Conservation (phyloP, 2,113 vertebrate species). For the Glaucomys volans region DNA sequence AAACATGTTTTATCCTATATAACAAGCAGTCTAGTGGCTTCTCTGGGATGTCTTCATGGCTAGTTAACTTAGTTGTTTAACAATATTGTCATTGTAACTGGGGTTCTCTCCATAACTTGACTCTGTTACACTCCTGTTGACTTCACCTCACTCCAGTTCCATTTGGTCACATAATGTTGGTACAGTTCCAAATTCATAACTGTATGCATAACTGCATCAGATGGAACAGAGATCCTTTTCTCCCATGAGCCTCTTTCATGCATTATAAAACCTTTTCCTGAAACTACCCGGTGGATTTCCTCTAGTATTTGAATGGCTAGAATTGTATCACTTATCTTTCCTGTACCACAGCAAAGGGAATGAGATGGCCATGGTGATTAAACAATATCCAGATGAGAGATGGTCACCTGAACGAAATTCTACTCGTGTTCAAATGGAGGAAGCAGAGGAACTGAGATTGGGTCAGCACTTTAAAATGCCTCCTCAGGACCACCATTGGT, state of each 20-base stretch:
- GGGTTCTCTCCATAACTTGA: not conserved
- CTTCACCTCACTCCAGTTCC: not conserved
- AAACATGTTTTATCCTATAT: not conserved
- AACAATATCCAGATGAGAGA: not conserved
- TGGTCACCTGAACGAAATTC: not conserved
- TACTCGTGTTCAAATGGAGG: conserved; percentile 8
- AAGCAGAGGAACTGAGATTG: not conserved
- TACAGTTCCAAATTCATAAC: not conserved
- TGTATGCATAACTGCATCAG: not conserved
- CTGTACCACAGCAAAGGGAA: not conserved
- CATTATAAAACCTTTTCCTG: not conserved
- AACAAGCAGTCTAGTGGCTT: not conserved
- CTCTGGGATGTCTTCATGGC: not conserved
- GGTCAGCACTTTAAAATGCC: not conserved
- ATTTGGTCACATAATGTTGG: not conserved
- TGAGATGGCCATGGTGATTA: not conserved
- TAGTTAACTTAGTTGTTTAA: not conserved
- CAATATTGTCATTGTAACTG: not conserved
- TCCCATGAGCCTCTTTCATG: not conserved
- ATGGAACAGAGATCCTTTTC: not conserved
- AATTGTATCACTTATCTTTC: not conserved
- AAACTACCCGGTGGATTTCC: not conserved
- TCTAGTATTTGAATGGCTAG: not conserved
- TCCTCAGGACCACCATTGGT: not conserved
- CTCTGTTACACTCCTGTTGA: not conserved